Evolutionary conservation across 2,888 invertebrate species (phyloP), one percentile per base, ranked within the genome.

Genomic region (Pinctada fucata): DNA sequence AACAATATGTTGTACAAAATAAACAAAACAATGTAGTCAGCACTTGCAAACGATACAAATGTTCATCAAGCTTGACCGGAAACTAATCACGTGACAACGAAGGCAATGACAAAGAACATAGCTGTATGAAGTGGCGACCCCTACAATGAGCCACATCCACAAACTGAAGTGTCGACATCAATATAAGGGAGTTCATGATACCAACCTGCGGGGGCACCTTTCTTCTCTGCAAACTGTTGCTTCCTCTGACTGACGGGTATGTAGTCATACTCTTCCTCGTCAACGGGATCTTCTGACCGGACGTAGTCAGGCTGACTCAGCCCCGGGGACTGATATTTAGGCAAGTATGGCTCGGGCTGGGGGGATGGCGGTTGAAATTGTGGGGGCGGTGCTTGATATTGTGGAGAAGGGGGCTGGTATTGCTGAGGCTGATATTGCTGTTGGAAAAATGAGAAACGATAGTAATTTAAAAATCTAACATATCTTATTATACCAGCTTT

Each of bases 191-290:
- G 47, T 5, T 47, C 63, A 13, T n/a, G 51, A n/a, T 13, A 79
- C 79, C 68, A 58, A 79, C 79, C 58, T 63, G 75, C 66, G 3
- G 72, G 63, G 10, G 16, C 48, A 0, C 48, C 16, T 45, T 66
- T 64, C 65, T 51, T 66, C 2, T 72, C 72, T n/a, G 45, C 72
- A 72, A 86, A 87, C 65, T 79, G 76, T 76, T 81, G 82, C 76
- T 85, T 85, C 78, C 87, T 83, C 75, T 88, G 84, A 78, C 82
- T 82, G n/a, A 88, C 88, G 16, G 88, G 83, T 45, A 82, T 58
- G 64, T 83, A 80, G 4, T 85, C 82, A 65, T 85, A 85, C 58
- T 85, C 85, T 65, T 86, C 85, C 63, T 86, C 86, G n/a, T 78
- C 77, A 10, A 78, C 78, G 0, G 79, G 83, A n/a, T 81, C 81